Base-by-base conservation (phyloP, 2,113 vertebrate genomes). In the Eulemur rufifrons region DNA sequence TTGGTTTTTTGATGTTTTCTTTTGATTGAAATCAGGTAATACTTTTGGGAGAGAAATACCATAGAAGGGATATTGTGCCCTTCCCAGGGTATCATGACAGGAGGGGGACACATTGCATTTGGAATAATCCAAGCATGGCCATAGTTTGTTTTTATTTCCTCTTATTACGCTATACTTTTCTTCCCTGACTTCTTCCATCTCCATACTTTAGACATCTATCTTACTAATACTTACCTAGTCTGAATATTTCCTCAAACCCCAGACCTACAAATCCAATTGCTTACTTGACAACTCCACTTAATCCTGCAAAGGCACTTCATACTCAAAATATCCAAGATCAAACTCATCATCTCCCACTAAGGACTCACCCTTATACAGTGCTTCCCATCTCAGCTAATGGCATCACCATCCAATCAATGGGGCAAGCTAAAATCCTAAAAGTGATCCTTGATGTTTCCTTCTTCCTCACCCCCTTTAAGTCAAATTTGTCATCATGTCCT, bases 291-390 rank as follows among this genome's bases (percentile, higher is more conserved):
- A 17, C 0, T 80, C 7, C 21, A 8, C 15, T 78, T 78, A 71
- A 45, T 80, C 2, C 54, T 29, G 8, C 63, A 77, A 83, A 78
- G 6, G 2, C 12, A 45, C 18, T 81, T 64, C 7, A 20, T 29
- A 59, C 21, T 63, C n/a, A 39, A 37, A 29, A 39, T 56, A 32
- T 47, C 5, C 8, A 32, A 56, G 45, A 27, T 91, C 50, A 81
- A 63, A 69, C 8, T 45, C 39, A 12, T 20, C 7, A 5, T 37
- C 54, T 64, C 85, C 27, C 12, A 17, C 73, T 45, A 6, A 64
- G 34, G 6, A 66, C 1, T 68, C 7, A 11, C 47, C 32, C 37
- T 71, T 23, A 25, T 0, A 7, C 11, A 12, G 1, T 6, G 11
- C 39, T 54, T 88, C 15, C n/a, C 47, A 61, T 54, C 77, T 86